Conservation (phyloP, 2,888 invertebrate genomes). For the Odontothrips loti region DNA sequence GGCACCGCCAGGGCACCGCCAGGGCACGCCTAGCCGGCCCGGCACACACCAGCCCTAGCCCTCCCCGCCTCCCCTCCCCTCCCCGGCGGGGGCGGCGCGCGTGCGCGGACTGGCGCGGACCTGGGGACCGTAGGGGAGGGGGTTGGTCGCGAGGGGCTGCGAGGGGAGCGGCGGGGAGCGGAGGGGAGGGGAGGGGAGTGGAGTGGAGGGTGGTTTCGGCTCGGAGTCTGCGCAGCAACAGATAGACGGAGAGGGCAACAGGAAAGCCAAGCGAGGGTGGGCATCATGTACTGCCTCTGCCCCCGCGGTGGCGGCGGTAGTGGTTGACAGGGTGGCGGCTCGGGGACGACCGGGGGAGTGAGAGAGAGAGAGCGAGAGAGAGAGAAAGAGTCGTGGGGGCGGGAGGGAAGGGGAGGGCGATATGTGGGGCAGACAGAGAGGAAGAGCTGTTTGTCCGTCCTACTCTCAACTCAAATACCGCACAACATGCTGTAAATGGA, state of each 20-base stretch:
- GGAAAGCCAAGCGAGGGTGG: background rate
- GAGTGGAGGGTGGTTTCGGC: background rate
- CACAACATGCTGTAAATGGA: slow-evolving; percentile 19
- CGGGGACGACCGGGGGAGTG: background rate
- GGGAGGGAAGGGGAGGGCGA: background rate
- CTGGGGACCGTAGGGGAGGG: background rate
- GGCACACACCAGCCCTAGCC: background rate
- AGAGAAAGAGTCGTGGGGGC: background rate
- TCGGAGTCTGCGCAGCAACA: slow-evolving; percentile 19
- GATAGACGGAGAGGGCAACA: slow-evolving; percentile 23
- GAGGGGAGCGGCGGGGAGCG: background rate
- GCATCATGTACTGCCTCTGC: background rate
- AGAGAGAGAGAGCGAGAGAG: background rate
- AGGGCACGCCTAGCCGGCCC: too few relatives aligned
- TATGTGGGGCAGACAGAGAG: background rate
- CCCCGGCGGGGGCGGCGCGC: background rate
- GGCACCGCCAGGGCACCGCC: background rate
- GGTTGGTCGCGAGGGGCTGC: background rate
- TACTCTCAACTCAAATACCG: slow-evolving; percentile 20
- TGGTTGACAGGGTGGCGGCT: background rate
- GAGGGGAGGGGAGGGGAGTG: background rate
- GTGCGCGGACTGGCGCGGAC: background rate
- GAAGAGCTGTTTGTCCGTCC: slow-evolving; percentile 14
- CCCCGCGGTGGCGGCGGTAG: background rate
- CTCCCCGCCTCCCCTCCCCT: background rate